Conservation (phyloP, 2,888 invertebrate genomes). For the Leptinotarsa rubiginosa region DNA sequence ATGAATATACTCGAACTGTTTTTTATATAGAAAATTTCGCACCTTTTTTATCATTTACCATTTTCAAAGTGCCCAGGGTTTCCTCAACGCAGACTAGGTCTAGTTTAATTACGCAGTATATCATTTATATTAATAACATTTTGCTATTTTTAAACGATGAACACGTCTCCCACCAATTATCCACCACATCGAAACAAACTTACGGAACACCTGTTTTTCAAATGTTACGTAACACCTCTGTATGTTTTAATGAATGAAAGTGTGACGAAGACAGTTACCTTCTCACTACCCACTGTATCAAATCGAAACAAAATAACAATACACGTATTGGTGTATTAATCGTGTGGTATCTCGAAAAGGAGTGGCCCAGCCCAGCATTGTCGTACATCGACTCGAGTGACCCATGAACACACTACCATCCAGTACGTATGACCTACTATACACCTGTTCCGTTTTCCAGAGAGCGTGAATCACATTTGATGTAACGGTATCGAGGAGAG, state of each 20-base stretch:
- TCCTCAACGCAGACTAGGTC: neutral
- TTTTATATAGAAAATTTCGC: no score
- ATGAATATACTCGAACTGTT: no score
- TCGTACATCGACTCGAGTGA: constrained; percentile 36
- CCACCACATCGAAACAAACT: constrained; percentile 8
- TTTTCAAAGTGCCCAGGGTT: neutral
- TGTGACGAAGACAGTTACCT: constrained; percentile 32
- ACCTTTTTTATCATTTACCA: neutral
- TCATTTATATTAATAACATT: constrained; percentile 18
- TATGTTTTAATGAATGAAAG: constrained; percentile 36
- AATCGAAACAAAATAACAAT: constrained; percentile 28
- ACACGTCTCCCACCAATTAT: constrained; percentile 1
- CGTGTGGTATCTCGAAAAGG: constrained; percentile 36
- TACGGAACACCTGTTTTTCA: constrained; percentile 28
- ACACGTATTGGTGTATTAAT: constrained; percentile 11
- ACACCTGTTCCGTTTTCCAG: constrained; percentile 29
- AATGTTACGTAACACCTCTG: constrained; percentile 30
- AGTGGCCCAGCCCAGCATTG: constrained; percentile 32
- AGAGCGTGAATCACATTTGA: constrained; percentile 32
- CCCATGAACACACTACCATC: constrained; percentile 18
- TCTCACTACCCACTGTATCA: constrained; percentile 25
- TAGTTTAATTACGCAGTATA: constrained; percentile 9
- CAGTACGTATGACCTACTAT: constrained; percentile 33
- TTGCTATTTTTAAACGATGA: constrained; percentile 16
- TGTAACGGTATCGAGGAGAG: constrained; percentile 31